Evolutionary conservation across 2,797 vertebrate species (phyloP).

Genomic region (Linurgus olivaceus): DNA sequence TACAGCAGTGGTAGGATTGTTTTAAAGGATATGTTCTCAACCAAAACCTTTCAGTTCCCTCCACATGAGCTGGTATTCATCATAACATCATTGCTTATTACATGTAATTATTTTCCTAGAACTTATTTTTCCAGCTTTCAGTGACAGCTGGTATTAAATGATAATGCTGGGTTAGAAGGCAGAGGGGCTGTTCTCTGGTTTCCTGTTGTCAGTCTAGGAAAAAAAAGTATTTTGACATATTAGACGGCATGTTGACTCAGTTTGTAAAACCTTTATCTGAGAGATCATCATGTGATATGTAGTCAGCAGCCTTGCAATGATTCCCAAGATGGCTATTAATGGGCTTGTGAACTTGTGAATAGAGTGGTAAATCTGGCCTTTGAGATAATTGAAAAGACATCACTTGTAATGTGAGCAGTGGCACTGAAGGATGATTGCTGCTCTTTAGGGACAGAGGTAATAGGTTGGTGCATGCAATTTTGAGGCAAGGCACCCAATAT

Average conservation of each 20-base stretch:
- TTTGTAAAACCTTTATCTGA: constrained; percentile 19
- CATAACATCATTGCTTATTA: not conserved
- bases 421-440: not conserved
- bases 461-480: not conserved
- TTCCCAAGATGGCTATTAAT: constrained; percentile 61
- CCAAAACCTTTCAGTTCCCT: not conserved
- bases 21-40: not conserved
- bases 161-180: constrained; percentile 2
- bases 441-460: not conserved
- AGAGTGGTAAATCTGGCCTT: constrained; percentile 37
- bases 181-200: not conserved
- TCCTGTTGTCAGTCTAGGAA: constrained; percentile 27
- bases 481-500: not conserved
- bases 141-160: constrained; percentile 43
- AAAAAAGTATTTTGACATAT: constrained; percentile 37
- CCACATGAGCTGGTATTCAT: not conserved
- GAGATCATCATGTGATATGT: not conserved
- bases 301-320: not conserved
- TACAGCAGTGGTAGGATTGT: not conserved
- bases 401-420: constrained; percentile 20
- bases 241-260: not conserved
- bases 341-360: constrained; percentile 41
- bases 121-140: not conserved
- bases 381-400: constrained; percentile 59
- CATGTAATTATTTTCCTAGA: not conserved